Evolutionary conservation across 2,797 vertebrate species (phyloP).

Genomic region (Mastacembelus armatus): DNA sequence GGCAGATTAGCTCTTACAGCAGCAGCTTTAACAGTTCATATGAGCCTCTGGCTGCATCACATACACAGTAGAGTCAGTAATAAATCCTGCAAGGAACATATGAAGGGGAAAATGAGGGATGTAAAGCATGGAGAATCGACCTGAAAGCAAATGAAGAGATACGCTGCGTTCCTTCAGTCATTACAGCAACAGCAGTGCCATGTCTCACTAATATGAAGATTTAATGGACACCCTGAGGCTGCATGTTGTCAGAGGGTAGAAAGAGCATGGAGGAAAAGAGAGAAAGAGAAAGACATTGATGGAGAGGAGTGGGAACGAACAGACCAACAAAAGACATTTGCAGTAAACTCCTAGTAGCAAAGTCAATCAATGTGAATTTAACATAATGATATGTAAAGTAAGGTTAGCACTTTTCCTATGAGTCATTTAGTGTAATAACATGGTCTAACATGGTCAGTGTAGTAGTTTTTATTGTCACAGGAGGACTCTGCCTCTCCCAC

Average conservation of each 20-base stretch:
- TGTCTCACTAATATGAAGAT: slow-evolving; percentile 54
- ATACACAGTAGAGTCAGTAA: slow-evolving; percentile 34
- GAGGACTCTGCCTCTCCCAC: too few species aligned
- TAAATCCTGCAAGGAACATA: slow-evolving; percentile 48
- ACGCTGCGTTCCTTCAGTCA: slow-evolving; percentile 23
- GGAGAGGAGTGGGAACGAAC: neutral
- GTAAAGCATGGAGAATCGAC: slow-evolving; percentile 51
- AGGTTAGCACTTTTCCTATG: too few species aligned
- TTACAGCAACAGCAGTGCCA: slow-evolving; percentile 33
- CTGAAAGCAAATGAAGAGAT: slow-evolving; percentile 61
- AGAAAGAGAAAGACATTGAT: slow-evolving; percentile 12
- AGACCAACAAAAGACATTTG: slow-evolving; percentile 4
- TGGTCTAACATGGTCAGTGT: too few species aligned
- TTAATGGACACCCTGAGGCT: slow-evolving; percentile 59
- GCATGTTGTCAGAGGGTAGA: slow-evolving; percentile 25
- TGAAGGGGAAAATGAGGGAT: slow-evolving; percentile 45
- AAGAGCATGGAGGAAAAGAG: slow-evolving; percentile 4
- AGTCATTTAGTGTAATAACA: too few species aligned
- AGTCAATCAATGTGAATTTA: too few species aligned
- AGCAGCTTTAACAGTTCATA: slow-evolving; percentile 40
- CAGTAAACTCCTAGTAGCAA: too few species aligned
- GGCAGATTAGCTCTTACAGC: slow-evolving; percentile 59
- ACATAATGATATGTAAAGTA: too few species aligned
- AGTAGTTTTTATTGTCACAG: too few species aligned
- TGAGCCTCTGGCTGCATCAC: slow-evolving; percentile 16